Evolutionary conservation across 2,113 vertebrate species (phyloP), one percentile per base, ranked within the genome.

Genomic region (Ceuthmochares aereus): DNA sequence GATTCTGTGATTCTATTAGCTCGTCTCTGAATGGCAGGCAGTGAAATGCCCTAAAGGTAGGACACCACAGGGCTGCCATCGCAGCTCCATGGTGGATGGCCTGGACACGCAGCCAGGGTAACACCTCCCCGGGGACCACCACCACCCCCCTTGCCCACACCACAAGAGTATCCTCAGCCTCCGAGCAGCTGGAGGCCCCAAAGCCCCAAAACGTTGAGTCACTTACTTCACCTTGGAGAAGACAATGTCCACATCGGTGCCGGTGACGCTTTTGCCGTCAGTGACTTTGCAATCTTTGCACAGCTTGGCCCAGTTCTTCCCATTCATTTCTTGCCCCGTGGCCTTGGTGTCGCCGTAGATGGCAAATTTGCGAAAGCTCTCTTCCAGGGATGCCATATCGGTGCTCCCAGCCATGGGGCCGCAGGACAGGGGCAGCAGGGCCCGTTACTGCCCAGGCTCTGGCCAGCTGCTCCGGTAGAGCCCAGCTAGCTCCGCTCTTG

Each of bases 171-270:
- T 2, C 49, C 36, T 20, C 74, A 14, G 20, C 36, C 69, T 14
- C 37, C 1, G 2, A 47, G n/a, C 3, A 0, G n/a, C 51, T 25
- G 36, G 14, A 56, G 40, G 11, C 45, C 52, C 67, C 3, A 0
- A 47, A 23, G 11, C 45, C 52, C 67, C 3, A 0, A 47, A 23
- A 62, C 76, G 7, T 66, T 23, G 4, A 55, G 56, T 68, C 81
- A 96, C 99, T 98, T 97, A 99, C 99, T 99, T 99, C 98, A 99
- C 99, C 99, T 99, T 99, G 90, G 98, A 98, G 98, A 99, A 99
- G 88, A 99, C 98, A 17, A 99, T 99, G 96, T 99, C 99, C 25
- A 99, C 99, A 0, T 99, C 99, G 0, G 99, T 99, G 91, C 98
- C 58, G 10, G 98, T 99, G 79, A 99, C 67, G 0, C 95, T 98